Percentiles rank a stretch among this genome's conserved stretches.
phyloP scores from a whole-genome alignment of 1,140 invertebrate genomes.

The Leptoteleia sp. region DNA sequence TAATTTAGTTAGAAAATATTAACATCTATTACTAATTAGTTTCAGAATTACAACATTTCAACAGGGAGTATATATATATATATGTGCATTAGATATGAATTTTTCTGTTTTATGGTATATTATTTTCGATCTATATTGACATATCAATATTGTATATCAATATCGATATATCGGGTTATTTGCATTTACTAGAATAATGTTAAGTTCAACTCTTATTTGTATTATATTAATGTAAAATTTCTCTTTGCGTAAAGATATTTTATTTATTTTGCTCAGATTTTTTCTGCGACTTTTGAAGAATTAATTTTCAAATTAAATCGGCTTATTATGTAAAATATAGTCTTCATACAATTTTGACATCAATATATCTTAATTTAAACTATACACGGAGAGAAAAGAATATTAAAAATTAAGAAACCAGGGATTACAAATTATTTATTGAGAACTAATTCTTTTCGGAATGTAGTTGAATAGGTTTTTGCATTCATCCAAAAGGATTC shows the following conservation, averaged over 20 bases:
- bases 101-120: too few relatives aligned
- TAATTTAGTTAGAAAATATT: not conserved
- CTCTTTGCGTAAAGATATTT: too few relatives aligned
- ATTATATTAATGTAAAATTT: too few relatives aligned
- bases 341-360: constrained; percentile 20
- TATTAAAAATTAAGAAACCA: too few relatives aligned
- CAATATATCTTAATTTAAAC: constrained; percentile 6
- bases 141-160: not conserved
- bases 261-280: not conserved
- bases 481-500: too few relatives aligned
- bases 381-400: too few relatives aligned
- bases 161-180: constrained; percentile 1
- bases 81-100: too few relatives aligned
- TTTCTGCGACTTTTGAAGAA: constrained; percentile 26
- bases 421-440: too few relatives aligned
- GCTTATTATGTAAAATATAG: constrained; percentile 11
- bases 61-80: too few relatives aligned
- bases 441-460: too few relatives aligned
- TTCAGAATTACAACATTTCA: too few relatives aligned
- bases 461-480: too few relatives aligned
- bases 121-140: not conserved
- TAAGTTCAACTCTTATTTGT: not conserved
- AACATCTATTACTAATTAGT: constrained; percentile 2
- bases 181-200: not conserved
- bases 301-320: constrained; percentile 22